phyloP scores from a whole-genome alignment of 2,888 invertebrate genomes.

The Vandiemenella viatica region DNA sequence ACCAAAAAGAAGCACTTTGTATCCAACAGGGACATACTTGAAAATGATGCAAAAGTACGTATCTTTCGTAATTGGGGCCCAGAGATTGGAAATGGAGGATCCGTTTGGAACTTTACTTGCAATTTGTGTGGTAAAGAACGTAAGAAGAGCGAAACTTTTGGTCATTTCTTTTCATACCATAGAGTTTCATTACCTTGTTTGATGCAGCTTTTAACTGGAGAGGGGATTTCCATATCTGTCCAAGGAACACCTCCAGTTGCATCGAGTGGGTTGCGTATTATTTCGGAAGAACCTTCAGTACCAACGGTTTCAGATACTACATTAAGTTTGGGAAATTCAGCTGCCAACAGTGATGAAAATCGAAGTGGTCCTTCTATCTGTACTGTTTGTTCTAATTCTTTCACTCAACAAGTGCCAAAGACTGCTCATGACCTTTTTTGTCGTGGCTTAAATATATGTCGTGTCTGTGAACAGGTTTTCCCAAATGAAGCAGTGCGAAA shows the following conservation, averaged over 20 bases:
- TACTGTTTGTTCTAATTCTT: slow-evolving; percentile 14
- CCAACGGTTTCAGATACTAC: slow-evolving; percentile 10
- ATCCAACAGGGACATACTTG: slow-evolving; percentile 10
- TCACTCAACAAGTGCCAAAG: slow-evolving; percentile 16
- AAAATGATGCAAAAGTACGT: slow-evolving; percentile 12
- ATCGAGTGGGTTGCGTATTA: neutral
- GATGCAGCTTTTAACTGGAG: slow-evolving; percentile 14
- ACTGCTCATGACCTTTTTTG: slow-evolving; percentile 17
- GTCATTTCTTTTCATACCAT: slow-evolving; percentile 18
- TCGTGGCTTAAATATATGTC: slow-evolving; percentile 12
- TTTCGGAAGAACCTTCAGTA: neutral
- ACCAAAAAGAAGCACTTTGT: slow-evolving; percentile 17
- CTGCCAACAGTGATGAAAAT: slow-evolving; percentile 2
- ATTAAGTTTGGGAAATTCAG: slow-evolving; percentile 11
- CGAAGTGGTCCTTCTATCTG: slow-evolving; percentile 7
- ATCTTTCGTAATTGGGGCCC: slow-evolving; percentile 12
- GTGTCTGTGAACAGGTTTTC: slow-evolving; percentile 13
- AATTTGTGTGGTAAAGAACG: slow-evolving; percentile 16
- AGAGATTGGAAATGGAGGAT: slow-evolving; percentile 9
- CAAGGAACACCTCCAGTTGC: slow-evolving; percentile 12
- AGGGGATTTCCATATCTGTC: slow-evolving; percentile 13
- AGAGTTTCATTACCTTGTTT: slow-evolving; percentile 15
- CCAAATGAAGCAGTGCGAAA: slow-evolving; percentile 6
- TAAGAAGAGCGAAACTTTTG: slow-evolving; percentile 17
- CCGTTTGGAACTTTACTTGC: slow-evolving; percentile 17